phyloP scores from a whole-genome alignment of 2,888 invertebrate genomes.

The Melipona beecheii region DNA sequence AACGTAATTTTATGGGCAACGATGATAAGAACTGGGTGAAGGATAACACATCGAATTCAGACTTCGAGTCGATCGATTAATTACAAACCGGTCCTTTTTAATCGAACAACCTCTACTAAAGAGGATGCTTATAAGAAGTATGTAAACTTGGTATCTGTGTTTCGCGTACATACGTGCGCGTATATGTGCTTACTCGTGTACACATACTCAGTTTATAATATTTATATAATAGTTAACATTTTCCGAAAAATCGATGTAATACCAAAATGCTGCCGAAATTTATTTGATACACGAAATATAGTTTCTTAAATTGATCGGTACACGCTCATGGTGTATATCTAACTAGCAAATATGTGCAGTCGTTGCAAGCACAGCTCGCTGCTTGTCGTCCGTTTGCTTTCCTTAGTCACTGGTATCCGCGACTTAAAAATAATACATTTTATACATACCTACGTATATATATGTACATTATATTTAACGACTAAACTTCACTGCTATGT shows the following conservation, averaged over 20 bases:
- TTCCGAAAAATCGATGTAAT: too few relatives aligned
- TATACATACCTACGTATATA: background rate
- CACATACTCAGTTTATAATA: background rate
- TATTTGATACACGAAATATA: too few relatives aligned
- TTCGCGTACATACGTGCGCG: too few relatives aligned
- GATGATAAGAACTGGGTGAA: conserved; percentile 65
- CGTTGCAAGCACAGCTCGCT: background rate
- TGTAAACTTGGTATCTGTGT: background rate
- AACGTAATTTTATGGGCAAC: conserved; percentile 59
- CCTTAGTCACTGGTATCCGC: background rate
- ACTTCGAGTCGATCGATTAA: conserved; percentile 60
- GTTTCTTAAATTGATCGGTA: too few relatives aligned
- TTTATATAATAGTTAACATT: too few relatives aligned
- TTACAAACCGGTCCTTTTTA: conserved; percentile 68
- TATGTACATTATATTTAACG: background rate
- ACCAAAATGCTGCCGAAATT: too few relatives aligned
- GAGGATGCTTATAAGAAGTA: background rate
- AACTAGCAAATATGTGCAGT: background rate
- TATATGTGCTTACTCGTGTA: background rate
- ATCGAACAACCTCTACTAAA: conserved; percentile 42
- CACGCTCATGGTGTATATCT: background rate
- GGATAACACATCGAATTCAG: conserved; percentile 54
- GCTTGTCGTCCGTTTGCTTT: background rate
- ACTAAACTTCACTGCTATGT: too few relatives aligned
- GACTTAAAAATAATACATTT: background rate